Conservation (phyloP, 2,113 vertebrate species). For the Pleuronectes platessa region DNA sequence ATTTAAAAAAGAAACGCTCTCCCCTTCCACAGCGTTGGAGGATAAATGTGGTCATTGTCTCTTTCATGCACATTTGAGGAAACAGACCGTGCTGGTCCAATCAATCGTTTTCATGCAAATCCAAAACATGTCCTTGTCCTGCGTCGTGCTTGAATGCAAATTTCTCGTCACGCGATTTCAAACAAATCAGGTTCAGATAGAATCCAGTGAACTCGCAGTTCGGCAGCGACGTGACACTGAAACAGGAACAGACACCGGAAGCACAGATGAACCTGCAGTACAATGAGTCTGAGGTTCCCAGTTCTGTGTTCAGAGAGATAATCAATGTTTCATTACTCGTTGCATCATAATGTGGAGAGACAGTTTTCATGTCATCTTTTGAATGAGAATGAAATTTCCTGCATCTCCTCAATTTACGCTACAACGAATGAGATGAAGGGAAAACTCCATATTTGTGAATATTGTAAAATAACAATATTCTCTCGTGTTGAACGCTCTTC, state of each 20-base stretch:
- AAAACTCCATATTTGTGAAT: too few species aligned
- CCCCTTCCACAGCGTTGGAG: not conserved
- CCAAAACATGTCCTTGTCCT: not conserved
- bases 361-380: not conserved
- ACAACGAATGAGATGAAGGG: not conserved
- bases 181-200: conserved; percentile 14
- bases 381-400: not conserved
- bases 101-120: conserved; percentile 40
- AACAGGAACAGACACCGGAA: not conserved
- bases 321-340: not conserved
- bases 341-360: not conserved
- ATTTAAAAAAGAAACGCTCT: conserved; percentile 8
- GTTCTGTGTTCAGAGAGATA: not conserved
- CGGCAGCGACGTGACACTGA: not conserved
- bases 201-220: not conserved
- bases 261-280: not conserved
- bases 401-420: not conserved
- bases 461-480: too few species aligned
- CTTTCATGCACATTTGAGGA: conserved; percentile 15
- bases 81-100: not conserved
- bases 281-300: not conserved
- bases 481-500: not conserved
- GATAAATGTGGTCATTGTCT: conserved; percentile 8
- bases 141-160: conserved; percentile 25
- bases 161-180: not conserved